Percentiles rank a stretch among this genome's conserved stretches.
phyloP scores from a whole-genome alignment of 2,113 vertebrate species.

The Gnathonemus echidnorhynchus region DNA sequence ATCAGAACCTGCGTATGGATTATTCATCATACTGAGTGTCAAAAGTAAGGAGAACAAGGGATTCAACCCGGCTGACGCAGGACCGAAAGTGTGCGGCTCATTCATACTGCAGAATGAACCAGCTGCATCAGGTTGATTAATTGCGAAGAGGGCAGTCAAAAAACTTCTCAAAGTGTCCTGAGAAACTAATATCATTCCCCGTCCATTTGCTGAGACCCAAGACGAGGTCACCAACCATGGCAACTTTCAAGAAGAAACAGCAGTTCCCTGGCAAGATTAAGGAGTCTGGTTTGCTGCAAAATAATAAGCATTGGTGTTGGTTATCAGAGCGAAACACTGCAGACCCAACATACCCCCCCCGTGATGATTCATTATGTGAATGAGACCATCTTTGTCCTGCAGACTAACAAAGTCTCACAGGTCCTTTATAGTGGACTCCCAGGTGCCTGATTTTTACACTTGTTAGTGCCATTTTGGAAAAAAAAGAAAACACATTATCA shows the following conservation, averaged over 20 bases:
- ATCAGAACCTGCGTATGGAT: not conserved
- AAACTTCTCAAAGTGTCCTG: not conserved
- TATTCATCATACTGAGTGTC: not conserved
- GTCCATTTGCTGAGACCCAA: not conserved
- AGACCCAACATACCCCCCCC: not conserved
- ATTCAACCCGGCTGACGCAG: not conserved
- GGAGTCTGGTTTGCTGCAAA: not conserved
- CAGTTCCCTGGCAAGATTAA: not conserved
- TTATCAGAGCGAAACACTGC: not conserved
- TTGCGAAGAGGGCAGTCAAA: not conserved
- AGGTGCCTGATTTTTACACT: not conserved
- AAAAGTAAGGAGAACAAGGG: not conserved
- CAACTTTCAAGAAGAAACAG: not conserved
- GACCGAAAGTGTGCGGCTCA: not conserved
- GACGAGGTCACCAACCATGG: not conserved
- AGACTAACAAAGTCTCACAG: not conserved
- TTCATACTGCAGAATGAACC: not conserved
- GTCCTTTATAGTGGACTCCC: not conserved
- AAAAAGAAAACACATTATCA: not conserved
- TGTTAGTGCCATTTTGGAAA: not conserved
- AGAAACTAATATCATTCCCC: not conserved
- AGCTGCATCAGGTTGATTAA: not conserved
- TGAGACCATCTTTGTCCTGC: not conserved
- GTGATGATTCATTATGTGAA: not conserved
- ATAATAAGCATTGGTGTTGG: not conserved